Percentiles rank a stretch among this genome's conserved stretches.
Conservation (phyloP, 2,797 vertebrate genomes). For the Tokudaia tokunoshimensis region DNA sequence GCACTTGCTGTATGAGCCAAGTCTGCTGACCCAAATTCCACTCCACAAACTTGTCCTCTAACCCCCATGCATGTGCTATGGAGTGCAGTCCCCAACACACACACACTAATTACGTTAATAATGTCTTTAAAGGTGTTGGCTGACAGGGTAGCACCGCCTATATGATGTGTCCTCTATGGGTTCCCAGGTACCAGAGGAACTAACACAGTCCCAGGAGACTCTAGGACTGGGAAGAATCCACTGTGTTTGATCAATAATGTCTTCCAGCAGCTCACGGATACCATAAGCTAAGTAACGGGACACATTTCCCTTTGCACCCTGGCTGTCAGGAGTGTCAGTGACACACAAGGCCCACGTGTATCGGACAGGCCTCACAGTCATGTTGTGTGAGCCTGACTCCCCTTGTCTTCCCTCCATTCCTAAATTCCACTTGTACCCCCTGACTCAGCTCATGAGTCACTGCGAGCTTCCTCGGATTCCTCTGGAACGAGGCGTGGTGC, state of each 20-base stretch:
- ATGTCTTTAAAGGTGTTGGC: neutral
- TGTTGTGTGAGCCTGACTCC: neutral
- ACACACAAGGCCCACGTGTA: rapidly evolving
- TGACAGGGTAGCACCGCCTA: neutral
- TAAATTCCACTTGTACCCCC: neutral
- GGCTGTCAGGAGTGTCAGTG: neutral
- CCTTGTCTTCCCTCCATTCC: neutral
- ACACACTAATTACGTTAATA: neutral
- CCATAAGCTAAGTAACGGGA: neutral
- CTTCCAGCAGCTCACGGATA: neutral
- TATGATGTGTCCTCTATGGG: rapidly evolving
- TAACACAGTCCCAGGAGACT: neutral
- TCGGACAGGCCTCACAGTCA: neutral
- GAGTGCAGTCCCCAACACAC: neutral
- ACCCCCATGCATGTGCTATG: neutral
- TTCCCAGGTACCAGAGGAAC: too few relatives aligned
- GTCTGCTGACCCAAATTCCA: neutral
- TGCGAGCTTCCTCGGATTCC: neutral
- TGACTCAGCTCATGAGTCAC: neutral
- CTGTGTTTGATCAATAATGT: neutral
- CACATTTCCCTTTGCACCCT: neutral
- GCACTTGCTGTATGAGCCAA: neutral
- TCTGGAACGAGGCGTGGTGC: neutral
- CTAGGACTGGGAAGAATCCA: neutral
- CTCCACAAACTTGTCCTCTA: neutral